Conservation (phyloP, 2,888 invertebrate genomes). For the Trichopoda pennipes region DNA sequence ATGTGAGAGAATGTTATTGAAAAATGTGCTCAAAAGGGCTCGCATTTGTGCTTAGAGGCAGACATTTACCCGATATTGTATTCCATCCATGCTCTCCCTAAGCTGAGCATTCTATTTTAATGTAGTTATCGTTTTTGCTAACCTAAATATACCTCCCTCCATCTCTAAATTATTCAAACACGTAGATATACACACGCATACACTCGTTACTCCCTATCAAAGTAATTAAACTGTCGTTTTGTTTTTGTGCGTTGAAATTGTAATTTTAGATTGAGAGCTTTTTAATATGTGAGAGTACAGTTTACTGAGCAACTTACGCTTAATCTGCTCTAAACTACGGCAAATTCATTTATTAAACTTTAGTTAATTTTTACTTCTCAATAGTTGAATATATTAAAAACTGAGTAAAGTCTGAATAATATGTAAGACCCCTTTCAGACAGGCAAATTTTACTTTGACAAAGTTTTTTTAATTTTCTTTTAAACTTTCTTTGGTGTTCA, state of each 20-base stretch:
- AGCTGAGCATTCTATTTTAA: not conserved
- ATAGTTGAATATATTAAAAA: not conserved
- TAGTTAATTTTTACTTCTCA: not conserved
- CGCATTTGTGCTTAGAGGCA: no score
- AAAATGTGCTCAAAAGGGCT: no score
- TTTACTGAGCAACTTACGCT: no score
- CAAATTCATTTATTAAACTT: conserved; percentile 13
- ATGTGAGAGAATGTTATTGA: no score
- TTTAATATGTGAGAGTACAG: not conserved
- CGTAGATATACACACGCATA: not conserved
- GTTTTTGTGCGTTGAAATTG: not conserved
- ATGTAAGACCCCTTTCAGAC: no score
- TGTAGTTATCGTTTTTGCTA: not conserved
- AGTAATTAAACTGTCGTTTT: not conserved
- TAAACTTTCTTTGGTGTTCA: no score
- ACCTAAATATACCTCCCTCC: no score
- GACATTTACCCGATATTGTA: no score
- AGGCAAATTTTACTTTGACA: no score
- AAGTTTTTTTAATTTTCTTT: no score
- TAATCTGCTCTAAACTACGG: conserved; percentile 13
- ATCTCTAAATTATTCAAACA: not conserved
- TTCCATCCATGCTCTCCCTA: no score
- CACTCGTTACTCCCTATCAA: not conserved
- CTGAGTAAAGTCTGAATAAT: no score
- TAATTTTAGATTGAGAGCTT: not conserved